Percentiles rank a stretch among this genome's conserved stretches.
Conservation (phyloP, 2,797 vertebrate genomes). For the Rhynchotus rufescens region DNA sequence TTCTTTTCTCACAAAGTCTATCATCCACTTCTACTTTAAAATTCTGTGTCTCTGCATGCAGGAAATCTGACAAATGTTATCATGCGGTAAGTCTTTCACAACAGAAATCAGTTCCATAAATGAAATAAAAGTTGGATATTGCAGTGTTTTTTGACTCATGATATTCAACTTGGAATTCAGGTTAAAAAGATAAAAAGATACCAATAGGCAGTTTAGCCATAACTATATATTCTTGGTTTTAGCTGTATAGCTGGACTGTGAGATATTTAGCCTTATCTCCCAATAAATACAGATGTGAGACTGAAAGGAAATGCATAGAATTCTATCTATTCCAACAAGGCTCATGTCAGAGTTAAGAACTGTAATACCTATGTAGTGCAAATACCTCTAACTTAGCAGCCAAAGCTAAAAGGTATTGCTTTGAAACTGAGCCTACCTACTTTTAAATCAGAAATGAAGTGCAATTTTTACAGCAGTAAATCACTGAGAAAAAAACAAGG, state of each 20-base stretch:
- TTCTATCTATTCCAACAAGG: background rate
- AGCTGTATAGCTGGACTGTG: background rate
- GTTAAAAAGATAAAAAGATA: background rate
- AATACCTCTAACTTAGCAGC: background rate
- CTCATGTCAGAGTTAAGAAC: background rate
- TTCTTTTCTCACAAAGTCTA: background rate
- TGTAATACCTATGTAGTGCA: background rate
- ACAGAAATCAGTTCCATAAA: background rate
- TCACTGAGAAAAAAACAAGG: background rate
- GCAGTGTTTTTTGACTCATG: fast-evolving
- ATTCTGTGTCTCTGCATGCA: background rate
- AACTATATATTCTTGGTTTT: background rate
- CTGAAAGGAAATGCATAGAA: background rate
- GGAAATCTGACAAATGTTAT: background rate
- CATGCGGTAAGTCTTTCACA: background rate
- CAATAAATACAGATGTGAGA: background rate
- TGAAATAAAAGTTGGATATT: background rate
- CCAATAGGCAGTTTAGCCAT: background rate
- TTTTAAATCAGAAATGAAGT: background rate
- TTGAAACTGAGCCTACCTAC: background rate
- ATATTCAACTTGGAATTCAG: background rate
- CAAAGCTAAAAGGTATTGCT: background rate
- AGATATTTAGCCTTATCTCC: background rate
- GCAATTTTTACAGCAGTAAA: background rate
- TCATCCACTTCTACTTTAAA: background rate